phyloP scores from a whole-genome alignment of 2,113 vertebrate genomes.

The Hypanus sabinus region DNA sequence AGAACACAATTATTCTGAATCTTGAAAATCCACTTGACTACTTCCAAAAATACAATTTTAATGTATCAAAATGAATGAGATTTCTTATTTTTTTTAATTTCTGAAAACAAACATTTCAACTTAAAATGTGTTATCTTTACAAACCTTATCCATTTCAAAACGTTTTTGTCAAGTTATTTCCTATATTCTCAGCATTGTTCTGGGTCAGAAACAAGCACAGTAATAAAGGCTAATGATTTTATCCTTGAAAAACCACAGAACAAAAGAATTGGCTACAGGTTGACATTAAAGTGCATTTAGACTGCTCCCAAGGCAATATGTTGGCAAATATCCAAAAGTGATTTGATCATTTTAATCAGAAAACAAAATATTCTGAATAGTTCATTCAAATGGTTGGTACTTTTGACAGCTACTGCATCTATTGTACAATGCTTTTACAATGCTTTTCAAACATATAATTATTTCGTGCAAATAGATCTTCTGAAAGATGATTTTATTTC shows the following conservation, averaged over 20 bases:
- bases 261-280: background rate
- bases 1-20: conserved; percentile 22
- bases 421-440: background rate
- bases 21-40: conserved; percentile 41
- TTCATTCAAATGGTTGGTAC: background rate
- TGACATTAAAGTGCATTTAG: background rate
- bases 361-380: conserved; percentile 19
- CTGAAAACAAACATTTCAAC: background rate
- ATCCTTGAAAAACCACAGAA: background rate
- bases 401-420: background rate
- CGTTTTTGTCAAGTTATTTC: background rate
- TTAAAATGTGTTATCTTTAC: background rate
- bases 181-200: background rate
- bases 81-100: background rate
- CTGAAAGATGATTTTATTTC: background rate
- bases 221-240: background rate
- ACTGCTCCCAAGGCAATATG: background rate
- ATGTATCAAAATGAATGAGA: background rate
- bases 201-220: background rate
- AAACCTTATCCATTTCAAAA: background rate
- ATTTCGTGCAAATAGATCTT: background rate
- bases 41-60: conserved; percentile 39
- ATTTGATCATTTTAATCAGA: background rate
- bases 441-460: background rate
- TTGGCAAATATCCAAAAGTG: background rate